Conservation (phyloP, 2,888 invertebrate species). For the Lepidocyrtoides sp. region DNA sequence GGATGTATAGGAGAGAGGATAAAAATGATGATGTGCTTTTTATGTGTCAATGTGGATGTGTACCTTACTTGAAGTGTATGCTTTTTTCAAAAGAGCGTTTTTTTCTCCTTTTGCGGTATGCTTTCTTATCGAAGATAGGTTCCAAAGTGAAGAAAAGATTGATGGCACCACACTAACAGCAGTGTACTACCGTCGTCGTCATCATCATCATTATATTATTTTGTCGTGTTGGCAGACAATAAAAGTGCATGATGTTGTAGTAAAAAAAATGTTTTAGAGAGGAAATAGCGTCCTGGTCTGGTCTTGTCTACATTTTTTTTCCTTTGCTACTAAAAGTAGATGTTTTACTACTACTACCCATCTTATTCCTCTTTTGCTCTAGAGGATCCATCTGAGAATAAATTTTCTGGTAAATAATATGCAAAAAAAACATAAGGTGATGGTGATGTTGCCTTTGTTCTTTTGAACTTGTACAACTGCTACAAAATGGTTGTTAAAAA, state of each 20-base stretch:
- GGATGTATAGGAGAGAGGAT: not conserved
- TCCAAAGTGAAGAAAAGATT: constrained; percentile 27
- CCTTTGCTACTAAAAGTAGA: not conserved
- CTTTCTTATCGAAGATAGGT: constrained; percentile 21
- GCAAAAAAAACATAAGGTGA: not conserved
- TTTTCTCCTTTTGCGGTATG: constrained; percentile 16
- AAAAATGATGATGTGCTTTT: not conserved
- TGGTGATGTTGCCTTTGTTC: constrained; percentile 33
- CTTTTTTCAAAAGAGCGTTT: not conserved
- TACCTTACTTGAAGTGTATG: not conserved
- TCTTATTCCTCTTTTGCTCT: not conserved
- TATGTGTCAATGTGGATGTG: constrained; percentile 32
- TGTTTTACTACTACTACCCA: constrained; percentile 23
- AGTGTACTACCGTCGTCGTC: constrained; percentile 14
- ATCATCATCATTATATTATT: constrained; percentile 9
- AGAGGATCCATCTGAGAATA: not conserved
- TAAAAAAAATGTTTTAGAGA: not conserved
- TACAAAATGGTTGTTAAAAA: constrained; percentile 13
- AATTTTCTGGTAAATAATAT: constrained; percentile 20
- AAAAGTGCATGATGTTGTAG: not conserved
- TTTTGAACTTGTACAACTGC: not conserved
- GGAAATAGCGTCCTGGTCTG: constrained; percentile 29
- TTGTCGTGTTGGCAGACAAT: constrained; percentile 48
- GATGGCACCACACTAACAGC: constrained; percentile 22
- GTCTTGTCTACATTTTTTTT: constrained; percentile 29